Evolutionary conservation across 2,113 vertebrate species (phyloP).

Genomic region (Cariama cristata): DNA sequence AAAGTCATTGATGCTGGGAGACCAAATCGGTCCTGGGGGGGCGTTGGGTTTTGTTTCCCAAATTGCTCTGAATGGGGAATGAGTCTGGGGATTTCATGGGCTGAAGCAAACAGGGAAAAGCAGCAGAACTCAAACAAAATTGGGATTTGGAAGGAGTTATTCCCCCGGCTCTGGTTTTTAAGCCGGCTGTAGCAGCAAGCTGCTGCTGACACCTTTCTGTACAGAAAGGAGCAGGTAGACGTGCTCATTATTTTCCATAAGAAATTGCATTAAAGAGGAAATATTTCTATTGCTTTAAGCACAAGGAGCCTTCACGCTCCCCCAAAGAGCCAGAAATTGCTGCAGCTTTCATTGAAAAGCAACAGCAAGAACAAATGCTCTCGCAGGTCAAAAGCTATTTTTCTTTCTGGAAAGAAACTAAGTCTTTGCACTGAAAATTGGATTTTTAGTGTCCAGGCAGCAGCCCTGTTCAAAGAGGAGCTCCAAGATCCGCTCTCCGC

Average conservation of each 20-base stretch:
- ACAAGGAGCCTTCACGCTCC: not conserved
- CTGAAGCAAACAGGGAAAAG: conserved; percentile 2
- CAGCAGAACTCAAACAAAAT: conserved; percentile 23
- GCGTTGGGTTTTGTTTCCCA: not conserved
- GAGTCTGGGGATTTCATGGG: not conserved
- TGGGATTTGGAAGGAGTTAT: not conserved
- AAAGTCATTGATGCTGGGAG: not conserved
- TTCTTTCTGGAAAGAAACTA: not conserved
- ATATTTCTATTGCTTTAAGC: not conserved
- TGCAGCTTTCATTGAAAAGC: not conserved
- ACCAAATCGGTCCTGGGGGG: not conserved
- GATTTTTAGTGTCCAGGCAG: not conserved
- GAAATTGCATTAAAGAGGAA: not conserved
- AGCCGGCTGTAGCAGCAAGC: not conserved
- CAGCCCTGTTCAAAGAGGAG: not conserved
- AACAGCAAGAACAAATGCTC: not conserved
- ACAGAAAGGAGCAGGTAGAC: not conserved
- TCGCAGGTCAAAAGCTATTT: not conserved
- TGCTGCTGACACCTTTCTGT: conserved; percentile 40
- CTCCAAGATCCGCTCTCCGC: not conserved
- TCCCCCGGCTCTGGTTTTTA: not conserved
- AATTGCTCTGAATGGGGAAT: not conserved
- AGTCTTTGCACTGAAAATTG: not conserved
- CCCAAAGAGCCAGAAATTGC: not conserved
- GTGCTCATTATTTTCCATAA: not conserved